Base-by-base conservation (phyloP, 1,140 invertebrate genomes). In the Meloidogyne exigua region DNA sequence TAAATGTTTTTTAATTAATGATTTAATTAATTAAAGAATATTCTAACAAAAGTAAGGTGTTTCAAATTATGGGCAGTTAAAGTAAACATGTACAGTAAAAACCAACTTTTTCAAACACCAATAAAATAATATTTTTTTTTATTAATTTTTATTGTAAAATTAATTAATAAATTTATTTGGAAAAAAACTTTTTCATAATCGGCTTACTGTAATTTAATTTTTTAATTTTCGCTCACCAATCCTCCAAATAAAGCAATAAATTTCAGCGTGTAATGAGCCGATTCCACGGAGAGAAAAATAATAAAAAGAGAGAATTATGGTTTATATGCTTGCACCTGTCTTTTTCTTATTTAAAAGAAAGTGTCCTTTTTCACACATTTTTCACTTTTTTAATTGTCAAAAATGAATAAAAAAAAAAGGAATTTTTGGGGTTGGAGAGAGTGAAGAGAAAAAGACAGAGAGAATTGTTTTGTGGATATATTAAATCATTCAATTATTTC, bases 321-420 rank as follows among this genome's bases (percentile, higher is more conserved):
- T 39, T 39, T 39, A 39, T n/a, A 57, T 57, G 5, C 49, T 57
- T n/a, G 7, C 49, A 57, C 49, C 49, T 57, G 49, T 9, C 49
- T 57, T 44, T 44, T 44, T 44, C 18, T 44, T 2, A 1, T 44
- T 44, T 9, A 15, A n/a, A n/a, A 44, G 1, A 44, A 57, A 39
- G 3, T 7, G 36, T 39, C 36, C 1, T 57, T 57, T 57, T 57
- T 57, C 49, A 57, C 49, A 57, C 49, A 21, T 57, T 57, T 57
- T 57, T 57, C 49, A n/a, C n/a, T n/a, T 57, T 57, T 57, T 57
- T 57, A n/a, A 57, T 57, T 57, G 49, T 57, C 49, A 57, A 18
- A 49, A 49, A 49, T 18, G 18, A n/a, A 57, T 18, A 49, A 49
- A 49, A 49, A 18, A 18, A 0, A 44, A 44, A 49, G 12, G 18